Conservation (phyloP, 2,797 vertebrate genomes). For the Anabacerthia variegaticeps region DNA sequence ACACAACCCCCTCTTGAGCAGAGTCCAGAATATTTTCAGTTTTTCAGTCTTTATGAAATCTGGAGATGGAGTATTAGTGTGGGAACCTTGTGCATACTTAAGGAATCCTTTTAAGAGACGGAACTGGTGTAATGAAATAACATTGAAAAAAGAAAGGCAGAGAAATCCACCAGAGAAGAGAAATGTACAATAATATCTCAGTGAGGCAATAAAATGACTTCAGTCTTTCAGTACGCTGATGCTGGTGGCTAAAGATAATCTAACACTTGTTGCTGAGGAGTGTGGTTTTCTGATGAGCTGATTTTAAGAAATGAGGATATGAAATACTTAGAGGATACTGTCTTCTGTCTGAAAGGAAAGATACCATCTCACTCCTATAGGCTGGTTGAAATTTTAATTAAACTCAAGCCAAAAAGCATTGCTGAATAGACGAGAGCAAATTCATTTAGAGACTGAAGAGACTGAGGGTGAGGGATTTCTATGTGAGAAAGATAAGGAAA, state of each 20-base stretch:
- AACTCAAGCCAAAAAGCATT: slow-evolving; percentile 41
- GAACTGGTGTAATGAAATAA: background rate
- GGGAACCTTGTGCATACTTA: background rate
- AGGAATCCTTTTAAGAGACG: background rate
- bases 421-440: slow-evolving; percentile 48
- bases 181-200: background rate
- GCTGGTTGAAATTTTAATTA: slow-evolving; percentile 68
- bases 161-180: background rate
- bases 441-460: slow-evolving; percentile 18
- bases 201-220: slow-evolving; percentile 11
- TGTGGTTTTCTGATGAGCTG: slow-evolving; percentile 64
- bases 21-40: background rate
- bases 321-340: slow-evolving; percentile 69
- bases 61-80: background rate
- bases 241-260: slow-evolving; percentile 57
- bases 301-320: slow-evolving; percentile 66
- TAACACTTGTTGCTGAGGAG: slow-evolving; percentile 64
- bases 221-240: background rate
- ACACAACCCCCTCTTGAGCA: background rate
- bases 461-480: background rate
- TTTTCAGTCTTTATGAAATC: background rate
- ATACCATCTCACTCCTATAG: slow-evolving; percentile 49
- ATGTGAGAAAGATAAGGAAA: slow-evolving; percentile 41
- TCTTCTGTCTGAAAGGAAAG: slow-evolving; percentile 58
- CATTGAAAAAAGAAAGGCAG: background rate